Conservation (phyloP, 2,888 invertebrate species). For the Unio delphinus region DNA sequence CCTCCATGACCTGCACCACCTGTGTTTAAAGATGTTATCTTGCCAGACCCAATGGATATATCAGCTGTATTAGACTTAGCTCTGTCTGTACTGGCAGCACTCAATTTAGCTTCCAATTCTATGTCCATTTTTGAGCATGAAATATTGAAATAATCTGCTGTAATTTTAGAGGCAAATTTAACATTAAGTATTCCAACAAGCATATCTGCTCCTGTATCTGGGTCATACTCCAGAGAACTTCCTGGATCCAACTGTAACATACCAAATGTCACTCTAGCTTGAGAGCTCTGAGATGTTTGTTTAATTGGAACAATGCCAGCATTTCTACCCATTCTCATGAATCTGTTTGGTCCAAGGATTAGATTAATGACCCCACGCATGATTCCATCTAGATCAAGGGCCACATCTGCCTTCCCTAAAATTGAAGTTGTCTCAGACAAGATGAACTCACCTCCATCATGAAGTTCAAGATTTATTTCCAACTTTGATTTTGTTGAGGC, state of each 20-base stretch:
- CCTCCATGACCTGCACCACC: constrained; percentile 54
- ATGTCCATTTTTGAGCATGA: constrained; percentile 42
- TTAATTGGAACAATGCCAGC: constrained; percentile 49
- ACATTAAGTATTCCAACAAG: constrained; percentile 40
- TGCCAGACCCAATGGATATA: constrained; percentile 28
- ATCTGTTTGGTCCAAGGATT: constrained; percentile 39
- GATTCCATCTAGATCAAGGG: constrained; percentile 53
- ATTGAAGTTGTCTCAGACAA: constrained; percentile 53
- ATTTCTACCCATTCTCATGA: constrained; percentile 49
- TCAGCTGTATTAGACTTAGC: constrained; percentile 38
- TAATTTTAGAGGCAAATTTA: constrained; percentile 44
- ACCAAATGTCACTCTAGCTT: constrained; percentile 47
- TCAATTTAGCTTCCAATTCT: constrained; percentile 47
- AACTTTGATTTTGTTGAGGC: constrained; percentile 43
- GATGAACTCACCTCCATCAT: constrained; percentile 58
- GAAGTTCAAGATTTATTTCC: constrained; percentile 53
- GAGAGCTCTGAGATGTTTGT: constrained; percentile 24
- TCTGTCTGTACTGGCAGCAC: constrained; percentile 41
- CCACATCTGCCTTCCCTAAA: constrained; percentile 45
- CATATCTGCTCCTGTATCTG: constrained; percentile 50
- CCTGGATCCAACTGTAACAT: constrained; percentile 54
- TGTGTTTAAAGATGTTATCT: constrained; percentile 3
- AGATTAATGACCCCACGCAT: constrained; percentile 49
- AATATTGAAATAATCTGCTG: constrained; percentile 50
- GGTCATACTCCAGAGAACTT: constrained; percentile 44